These are phyloP conservation scores for Temnothorax rugatulus DNA, from an alignment of 2,888 invertebrate genomes.

Conservation along the genomic window DNA sequence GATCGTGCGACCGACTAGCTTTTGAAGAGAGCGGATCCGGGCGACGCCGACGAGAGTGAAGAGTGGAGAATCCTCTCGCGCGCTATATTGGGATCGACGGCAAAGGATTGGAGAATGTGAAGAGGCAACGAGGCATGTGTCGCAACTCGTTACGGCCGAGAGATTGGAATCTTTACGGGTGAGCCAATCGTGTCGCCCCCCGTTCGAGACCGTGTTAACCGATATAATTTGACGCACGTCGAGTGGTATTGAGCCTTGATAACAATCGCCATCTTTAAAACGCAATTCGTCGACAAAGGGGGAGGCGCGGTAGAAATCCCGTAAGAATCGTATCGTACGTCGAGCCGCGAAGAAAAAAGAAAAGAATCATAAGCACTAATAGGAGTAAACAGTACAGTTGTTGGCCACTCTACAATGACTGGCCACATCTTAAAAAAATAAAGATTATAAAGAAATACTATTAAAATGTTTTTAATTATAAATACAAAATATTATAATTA, in stretches of 20 bases:
- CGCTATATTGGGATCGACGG: slow-evolving; percentile 48
- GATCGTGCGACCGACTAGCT: slow-evolving; percentile 75
- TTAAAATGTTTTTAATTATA: too few species aligned
- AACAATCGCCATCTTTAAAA: slow-evolving; percentile 59
- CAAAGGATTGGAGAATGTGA: slow-evolving; percentile 74
- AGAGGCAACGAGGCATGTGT: slow-evolving; percentile 72
- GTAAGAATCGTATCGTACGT: too few species aligned
- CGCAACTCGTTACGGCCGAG: slow-evolving; percentile 71
- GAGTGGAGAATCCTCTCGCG: slow-evolving; percentile 40
- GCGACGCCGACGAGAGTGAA: slow-evolving; percentile 14
- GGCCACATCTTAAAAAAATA: too few species aligned
- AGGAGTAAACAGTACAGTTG: too few species aligned
- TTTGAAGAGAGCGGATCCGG: slow-evolving; percentile 57
- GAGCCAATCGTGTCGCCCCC: slow-evolving; percentile 62
- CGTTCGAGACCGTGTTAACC: slow-evolving; percentile 62
- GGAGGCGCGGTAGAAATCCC: too few species aligned
- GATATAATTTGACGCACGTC: slow-evolving; percentile 68
- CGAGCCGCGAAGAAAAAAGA: background rate
- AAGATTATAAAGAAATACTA: too few species aligned
- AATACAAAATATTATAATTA: too few species aligned
- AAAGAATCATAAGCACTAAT: background rate
- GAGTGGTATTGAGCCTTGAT: slow-evolving; percentile 60
- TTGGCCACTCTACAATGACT: too few species aligned
- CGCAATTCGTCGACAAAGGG: slow-evolving; percentile 44
- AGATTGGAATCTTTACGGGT: slow-evolving; percentile 76